Evolutionary conservation across 2,113 vertebrate genomes (phyloP).

Genomic region (Gadus chalcogrammus): DNA sequence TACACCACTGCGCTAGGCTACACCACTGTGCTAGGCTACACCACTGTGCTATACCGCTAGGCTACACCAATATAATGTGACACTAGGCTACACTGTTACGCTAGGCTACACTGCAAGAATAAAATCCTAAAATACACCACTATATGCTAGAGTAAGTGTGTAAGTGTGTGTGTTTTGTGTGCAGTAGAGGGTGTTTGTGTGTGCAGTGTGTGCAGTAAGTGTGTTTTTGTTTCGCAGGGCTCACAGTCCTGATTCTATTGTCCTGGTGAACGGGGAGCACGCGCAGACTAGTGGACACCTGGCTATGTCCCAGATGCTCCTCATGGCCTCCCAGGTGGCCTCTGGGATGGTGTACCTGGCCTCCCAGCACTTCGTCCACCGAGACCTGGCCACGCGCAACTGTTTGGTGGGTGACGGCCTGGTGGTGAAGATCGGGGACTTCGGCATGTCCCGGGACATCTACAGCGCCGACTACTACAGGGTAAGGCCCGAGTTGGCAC

Average conservation of each 20-base stretch:
- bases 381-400: conserved; percentile 97
- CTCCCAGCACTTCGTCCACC: conserved; percentile 97
- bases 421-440: conserved; percentile 98
- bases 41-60: too few species aligned
- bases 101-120: not conserved
- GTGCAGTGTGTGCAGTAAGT: not conserved
- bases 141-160: not conserved
- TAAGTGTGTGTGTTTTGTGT: not conserved
- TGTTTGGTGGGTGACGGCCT: conserved; percentile 95
- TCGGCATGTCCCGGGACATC: conserved; percentile 98
- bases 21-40: too few species aligned
- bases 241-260: conserved; percentile 94
- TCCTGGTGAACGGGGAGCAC: conserved; percentile 93
- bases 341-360: conserved; percentile 96
- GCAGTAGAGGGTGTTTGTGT: not conserved
- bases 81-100: too few species aligned
- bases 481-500: conserved; percentile 72
- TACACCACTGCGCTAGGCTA: too few species aligned
- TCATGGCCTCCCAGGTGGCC: conserved; percentile 93
- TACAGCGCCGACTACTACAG: conserved; percentile 99
- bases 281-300: conserved; percentile 89
- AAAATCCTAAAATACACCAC: not conserved
- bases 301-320: conserved; percentile 96
- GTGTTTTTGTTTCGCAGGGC: conserved; percentile 73
- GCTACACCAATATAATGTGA: too few species aligned